Evolutionary conservation across 2,797 vertebrate genomes (phyloP), one percentile per base, ranked within the genome.

Genomic region (Astyanax mexicanus): DNA sequence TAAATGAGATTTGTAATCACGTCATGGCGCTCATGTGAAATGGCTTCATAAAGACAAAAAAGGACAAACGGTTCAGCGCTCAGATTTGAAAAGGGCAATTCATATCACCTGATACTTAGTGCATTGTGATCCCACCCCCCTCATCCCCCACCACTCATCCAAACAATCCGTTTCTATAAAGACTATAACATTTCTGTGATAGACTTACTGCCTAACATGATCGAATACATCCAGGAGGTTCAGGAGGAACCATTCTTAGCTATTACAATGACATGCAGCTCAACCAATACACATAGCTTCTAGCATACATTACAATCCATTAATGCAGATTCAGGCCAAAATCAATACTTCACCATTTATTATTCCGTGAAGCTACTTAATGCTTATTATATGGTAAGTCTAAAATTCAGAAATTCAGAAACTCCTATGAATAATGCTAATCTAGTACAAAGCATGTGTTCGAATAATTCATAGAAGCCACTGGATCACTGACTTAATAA

Each of bases 261-360:
- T 32, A 15, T 57, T 27, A n/a, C 55, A 27, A 10, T n/a, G 25
- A 58, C 29, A 35, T 15, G 58, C 32, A 58, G 55, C 17, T 58
- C 29, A 58, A 27, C 55, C 17, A n/a, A 35, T 55, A 58, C 6
- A 35, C 29, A 2, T 8, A n/a, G 7, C 55, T 32, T 35, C 29
- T 32, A n/a, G 55, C 32, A 58, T 58, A 58, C 29, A 58, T 58
- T 58, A 66, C 40, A 45, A 45, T 45, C 47, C 62, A 66, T 27
- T 25, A 27, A 66, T 47, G 6, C 23, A 66, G 21, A 44, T 29
- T 27, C n/a, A 45, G 25, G 37, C 62, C 55, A 32, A 35, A 58
- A 58, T 58, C 55, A 35, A 58, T 58, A 32, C 13, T n/a, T 35
- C 58, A n/a, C 15, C 29, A 27, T 27, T 58, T 58, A 6, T 13